Conservation (phyloP, 2,797 vertebrate genomes). For the Linurgus olivaceus region DNA sequence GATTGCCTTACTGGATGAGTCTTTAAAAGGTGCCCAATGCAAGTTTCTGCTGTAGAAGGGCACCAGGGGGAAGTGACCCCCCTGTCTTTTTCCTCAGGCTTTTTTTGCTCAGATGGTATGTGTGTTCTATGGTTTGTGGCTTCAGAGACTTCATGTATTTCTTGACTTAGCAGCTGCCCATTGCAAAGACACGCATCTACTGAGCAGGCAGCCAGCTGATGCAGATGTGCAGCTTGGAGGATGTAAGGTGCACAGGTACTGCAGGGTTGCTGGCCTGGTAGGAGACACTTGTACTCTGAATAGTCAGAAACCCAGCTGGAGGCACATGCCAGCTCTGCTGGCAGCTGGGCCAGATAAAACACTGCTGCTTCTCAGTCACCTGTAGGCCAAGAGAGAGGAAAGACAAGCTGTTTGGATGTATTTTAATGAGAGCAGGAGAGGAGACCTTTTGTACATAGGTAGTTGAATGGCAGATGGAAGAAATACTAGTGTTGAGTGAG, state of each 20-base stretch:
- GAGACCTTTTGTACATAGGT: background rate
- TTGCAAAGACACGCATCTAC: fast-evolving
- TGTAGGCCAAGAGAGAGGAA: background rate
- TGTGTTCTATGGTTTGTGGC: background rate
- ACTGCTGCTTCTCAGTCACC: background rate
- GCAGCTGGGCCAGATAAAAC: background rate
- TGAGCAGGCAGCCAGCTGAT: background rate
- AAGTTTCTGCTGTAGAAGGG: background rate
- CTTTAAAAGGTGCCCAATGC: background rate
- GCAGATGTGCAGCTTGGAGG: background rate
- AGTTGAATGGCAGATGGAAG: background rate
- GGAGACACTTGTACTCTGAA: background rate
- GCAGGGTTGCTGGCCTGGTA: background rate
- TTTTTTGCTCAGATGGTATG: background rate
- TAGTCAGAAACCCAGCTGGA: background rate
- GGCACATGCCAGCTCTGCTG: fast-evolving
- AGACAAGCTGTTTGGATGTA: background rate
- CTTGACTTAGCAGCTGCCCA: background rate
- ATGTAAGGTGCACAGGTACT: fast-evolving
- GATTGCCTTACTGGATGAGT: background rate
- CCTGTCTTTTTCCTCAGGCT: background rate
- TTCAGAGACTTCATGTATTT: background rate
- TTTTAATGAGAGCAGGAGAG: background rate
- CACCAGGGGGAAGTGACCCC: background rate
- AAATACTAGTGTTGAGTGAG: background rate